These are phyloP conservation scores for Perca schrenkii DNA, from an alignment of 2,113 vertebrate species.

Conservation along the genomic window DNA sequence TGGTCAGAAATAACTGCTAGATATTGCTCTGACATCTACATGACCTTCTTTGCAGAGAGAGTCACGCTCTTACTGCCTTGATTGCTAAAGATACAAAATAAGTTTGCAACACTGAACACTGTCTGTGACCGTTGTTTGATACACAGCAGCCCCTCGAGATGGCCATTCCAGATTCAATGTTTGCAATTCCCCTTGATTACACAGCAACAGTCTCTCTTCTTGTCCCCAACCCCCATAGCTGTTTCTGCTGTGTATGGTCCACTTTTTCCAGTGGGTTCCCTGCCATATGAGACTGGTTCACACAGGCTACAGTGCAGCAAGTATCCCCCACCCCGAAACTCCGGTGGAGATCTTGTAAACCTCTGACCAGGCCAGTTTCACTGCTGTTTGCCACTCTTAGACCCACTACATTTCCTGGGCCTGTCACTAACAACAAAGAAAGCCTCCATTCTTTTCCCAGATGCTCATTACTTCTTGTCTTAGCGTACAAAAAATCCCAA, in stretches of 20 bases:
- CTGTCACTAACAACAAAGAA: slow-evolving; percentile 49
- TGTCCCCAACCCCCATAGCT: slow-evolving; percentile 54
- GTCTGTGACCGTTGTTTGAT: slow-evolving; percentile 34
- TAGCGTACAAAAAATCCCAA: slow-evolving; percentile 5
- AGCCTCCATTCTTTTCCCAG: slow-evolving; percentile 34
- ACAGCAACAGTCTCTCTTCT: slow-evolving; percentile 54
- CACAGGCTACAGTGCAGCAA: slow-evolving; percentile 34
- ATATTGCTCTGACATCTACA: slow-evolving; percentile 13
- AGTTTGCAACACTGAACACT: background rate
- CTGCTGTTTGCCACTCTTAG: slow-evolving; percentile 33
- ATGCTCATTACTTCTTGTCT: slow-evolving; percentile 25
- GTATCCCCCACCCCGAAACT: slow-evolving; percentile 27
- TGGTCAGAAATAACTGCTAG: slow-evolving; percentile 29
- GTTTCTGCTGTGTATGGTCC: slow-evolving; percentile 25
- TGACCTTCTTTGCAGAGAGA: slow-evolving; percentile 19
- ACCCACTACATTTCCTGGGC: slow-evolving; percentile 55
- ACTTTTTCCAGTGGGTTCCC: slow-evolving; percentile 62
- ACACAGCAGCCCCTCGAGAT: slow-evolving; percentile 48
- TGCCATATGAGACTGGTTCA: slow-evolving; percentile 66
- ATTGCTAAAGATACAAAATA: background rate
- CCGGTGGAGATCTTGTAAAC: slow-evolving; percentile 47
- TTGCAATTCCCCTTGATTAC: slow-evolving; percentile 64
- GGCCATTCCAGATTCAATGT: slow-evolving; percentile 48
- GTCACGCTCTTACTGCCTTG: background rate
- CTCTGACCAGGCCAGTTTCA: slow-evolving; percentile 34